These are phyloP conservation scores for Leuciscus waleckii DNA, from an alignment of 2,797 vertebrate genomes.

Conservation along the genomic window DNA sequence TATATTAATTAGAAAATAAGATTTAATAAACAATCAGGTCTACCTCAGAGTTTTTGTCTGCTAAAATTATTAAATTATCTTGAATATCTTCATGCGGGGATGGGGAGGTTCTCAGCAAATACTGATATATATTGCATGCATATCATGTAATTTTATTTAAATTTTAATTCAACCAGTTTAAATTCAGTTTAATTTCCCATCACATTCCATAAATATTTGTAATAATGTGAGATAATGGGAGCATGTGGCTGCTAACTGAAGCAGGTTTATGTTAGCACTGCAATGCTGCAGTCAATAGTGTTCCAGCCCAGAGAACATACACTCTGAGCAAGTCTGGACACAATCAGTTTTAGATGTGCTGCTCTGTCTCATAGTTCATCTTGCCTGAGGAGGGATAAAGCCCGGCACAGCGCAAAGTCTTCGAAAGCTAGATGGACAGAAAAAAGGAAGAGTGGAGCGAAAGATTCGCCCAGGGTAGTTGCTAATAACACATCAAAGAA, in stretches of 20 bases:
- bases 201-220: not conserved
- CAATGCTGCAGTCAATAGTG: not conserved
- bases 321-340: constrained; percentile 34
- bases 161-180: not conserved
- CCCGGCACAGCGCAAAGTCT: constrained; percentile 36
- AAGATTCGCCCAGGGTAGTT: constrained; percentile 39
- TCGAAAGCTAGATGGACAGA: constrained; percentile 54
- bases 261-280: constrained; percentile 10
- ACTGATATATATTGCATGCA: no score
- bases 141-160: not conserved
- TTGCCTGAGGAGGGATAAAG: constrained; percentile 50
- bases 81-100: no score
- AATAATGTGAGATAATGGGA: not conserved
- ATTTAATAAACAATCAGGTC: no score
- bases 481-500: constrained; percentile 55
- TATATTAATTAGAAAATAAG: no score
- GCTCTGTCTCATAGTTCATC: constrained; percentile 30
- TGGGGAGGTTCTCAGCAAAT: no score
- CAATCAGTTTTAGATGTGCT: constrained; percentile 30
- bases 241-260: not conserved
- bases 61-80: not conserved
- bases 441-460: constrained; percentile 28
- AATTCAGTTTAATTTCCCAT: not conserved
- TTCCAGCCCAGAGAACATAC: constrained; percentile 49
- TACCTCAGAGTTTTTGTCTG: no score